Evolutionary conservation across 2,888 invertebrate genomes (phyloP), one percentile per base, ranked within the genome.

Genomic region (Cataglyphis rosenhaueri): DNA sequence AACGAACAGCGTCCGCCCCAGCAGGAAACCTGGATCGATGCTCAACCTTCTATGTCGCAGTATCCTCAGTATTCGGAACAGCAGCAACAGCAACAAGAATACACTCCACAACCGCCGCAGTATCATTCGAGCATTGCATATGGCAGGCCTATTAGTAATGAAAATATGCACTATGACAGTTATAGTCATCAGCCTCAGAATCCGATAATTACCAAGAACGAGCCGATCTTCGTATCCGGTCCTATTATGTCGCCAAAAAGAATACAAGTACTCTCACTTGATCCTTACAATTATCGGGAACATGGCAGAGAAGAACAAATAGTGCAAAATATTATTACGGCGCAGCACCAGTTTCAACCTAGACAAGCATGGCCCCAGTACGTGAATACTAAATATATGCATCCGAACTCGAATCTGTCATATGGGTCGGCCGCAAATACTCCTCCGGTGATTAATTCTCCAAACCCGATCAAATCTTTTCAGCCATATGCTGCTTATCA

Each of bases 1-100:
- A 87, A 95, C 55, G 96, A 96, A 86, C 95, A 95, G 82, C 95
- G 95, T 93, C 85, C 83, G 18, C 87, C 88, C 0, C 93, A 93
- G 78, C 91, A 91, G 79, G 93, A 93, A 81, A 93, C 93, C 18
- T 93, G 93, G 91, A 92, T 92, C 29, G 94, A 94, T 29, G 93
- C 90, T 15, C 93, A 92, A 21, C 93, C 92, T n/a, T 87, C 91
- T 0, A 88, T 89, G 18, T 91, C 92, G 0, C 93, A 93, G 55
- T 92, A 92, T 87, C 87, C 91, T 18, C 92, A 92, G 21, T 89
- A 88, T 44, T 90, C 89, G 48, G 88, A 89, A 38, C 91, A 89
- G 25, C 88, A 84, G 29, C 87, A 86, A 52, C 87, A 87, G n/a
- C 85, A 84, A 10, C 88, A 89, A 64, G 88, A 90, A 12, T 86